Evolutionary conservation across 2,113 vertebrate genomes (phyloP), one percentile per base, ranked within the genome.

Genomic region (Poeciliopsis turrubarensis): DNA sequence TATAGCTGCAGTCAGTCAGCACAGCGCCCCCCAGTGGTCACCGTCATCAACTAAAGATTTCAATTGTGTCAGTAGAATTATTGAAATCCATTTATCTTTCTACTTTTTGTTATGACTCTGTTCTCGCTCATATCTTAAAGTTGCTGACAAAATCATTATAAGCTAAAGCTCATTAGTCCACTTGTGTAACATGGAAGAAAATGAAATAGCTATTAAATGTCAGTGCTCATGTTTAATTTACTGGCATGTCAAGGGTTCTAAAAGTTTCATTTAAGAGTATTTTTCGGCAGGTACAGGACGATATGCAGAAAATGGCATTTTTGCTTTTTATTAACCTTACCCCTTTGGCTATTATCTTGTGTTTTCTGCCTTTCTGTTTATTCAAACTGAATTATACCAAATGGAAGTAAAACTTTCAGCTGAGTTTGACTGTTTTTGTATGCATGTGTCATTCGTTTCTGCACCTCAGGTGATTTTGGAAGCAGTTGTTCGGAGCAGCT

Each of bases 381-480:
- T 64, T 41, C 74, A 73, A 65, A 67, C 70, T 44, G 51, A 8
- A 84, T 73, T 31, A 27, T 3, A 72, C 73, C 26, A 65, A 70
- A 74, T 47, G 47, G 26, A 37, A 73, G 81, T 83, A 25, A 54
- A 54, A 54, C 47, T 54, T 54, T 54, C 47, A 54, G 19, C 75
- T 39, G 60, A 75, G 77, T 75, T 44, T 78, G 78, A 82, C 78
- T 79, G 69, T 75, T 39, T 78, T 68, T 44, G 60, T 70, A 75
- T 57, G 76, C 57, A 37, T 25, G 15, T 70, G 74, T 81, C 79
- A 80, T 75, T 83, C 73, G 72, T 41, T 77, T 41, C 57, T 75
- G 37, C 63, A 78, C 82, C 80, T 74, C 47, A 29, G 75, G 84
- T 88, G n/a, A 77, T 86, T 80, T 77, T 82, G 65, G 75, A 83